Evolutionary conservation across 2,797 vertebrate genomes (phyloP), one percentile per base, ranked within the genome.

Genomic region (Manis crassicaudata): DNA sequence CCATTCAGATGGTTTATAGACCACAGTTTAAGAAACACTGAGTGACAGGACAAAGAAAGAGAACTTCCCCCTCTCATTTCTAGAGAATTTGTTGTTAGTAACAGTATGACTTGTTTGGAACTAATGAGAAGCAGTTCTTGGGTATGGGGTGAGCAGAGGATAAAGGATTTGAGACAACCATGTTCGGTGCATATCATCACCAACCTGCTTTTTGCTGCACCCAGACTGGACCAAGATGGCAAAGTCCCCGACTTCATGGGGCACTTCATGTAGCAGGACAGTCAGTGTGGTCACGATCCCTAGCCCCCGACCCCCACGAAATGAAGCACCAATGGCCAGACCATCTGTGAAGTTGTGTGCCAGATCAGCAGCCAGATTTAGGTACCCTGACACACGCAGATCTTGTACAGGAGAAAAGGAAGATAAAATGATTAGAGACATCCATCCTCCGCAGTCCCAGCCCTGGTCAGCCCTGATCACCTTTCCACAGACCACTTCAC

Each of bases 331-430:
- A 83, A 99, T 99, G 0, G 99, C 99, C 97, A 99, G 97, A 20
- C 99, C 99, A 16, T 99, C 99, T 0, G 99, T 99, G 96, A 99
- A 99, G 84, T 99, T 99, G 94, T 99, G 99, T 0, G 99, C 99
- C 97, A 99, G 98, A 98, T 99, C 99, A 0, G 99, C 99, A 0
- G 99, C 99, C 98, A 99, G 98, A 98, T 99, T 99, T 92, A 99
- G 98, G 98, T 99, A 99, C 7, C 98, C 99, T 0, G 99, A 99
- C 40, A 99, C 99, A 50, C 99, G 99, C 96, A 99, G 99, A 56
- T 99, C 99, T 99, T 95, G 91, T 17, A 72, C 0, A 52, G 35
- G 35, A 83, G 32, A 14, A 95, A n/a, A 86, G 37, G 35, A 58
- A 80, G 58, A 88, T 6, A 52, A 72, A 73, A 32, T 4, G 8